Conservation (phyloP, 1,140 invertebrate species). For the Dendrolimus kikuchii region DNA sequence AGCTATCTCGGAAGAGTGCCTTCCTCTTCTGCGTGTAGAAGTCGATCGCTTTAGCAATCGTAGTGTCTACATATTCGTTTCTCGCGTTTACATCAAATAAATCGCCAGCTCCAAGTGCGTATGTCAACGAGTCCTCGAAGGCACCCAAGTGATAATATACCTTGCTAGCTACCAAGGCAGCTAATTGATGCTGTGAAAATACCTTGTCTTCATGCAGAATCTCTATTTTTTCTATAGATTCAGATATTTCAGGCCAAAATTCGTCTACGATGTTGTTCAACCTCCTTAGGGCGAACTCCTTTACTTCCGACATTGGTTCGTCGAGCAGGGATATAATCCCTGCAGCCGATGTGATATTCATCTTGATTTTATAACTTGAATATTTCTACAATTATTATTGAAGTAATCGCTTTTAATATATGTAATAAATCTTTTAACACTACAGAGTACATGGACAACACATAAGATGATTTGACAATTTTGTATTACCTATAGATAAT, state of each 20-base stretch:
- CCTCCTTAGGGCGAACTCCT: conserved; percentile 93
- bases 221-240: conserved; percentile 98
- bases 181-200: conserved; percentile 92
- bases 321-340: conserved; percentile 97
- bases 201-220: conserved; percentile 94
- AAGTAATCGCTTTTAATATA: no score
- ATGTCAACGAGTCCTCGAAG: conserved; percentile 95
- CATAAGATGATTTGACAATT: no score
- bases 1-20: conserved; percentile 69
- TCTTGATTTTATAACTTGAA: conserved; percentile 21
- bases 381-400: no score
- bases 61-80: conserved; percentile 97
- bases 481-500: no score
- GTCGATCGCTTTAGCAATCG: conserved; percentile 96
- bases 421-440: no score
- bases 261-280: conserved; percentile 96
- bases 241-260: conserved; percentile 99
- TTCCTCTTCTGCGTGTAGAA: conserved; percentile 93
- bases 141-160: conserved; percentile 98
- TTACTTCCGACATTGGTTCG: conserved; percentile 93
- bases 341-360: conserved; percentile 77
- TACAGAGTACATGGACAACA: no score
- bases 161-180: conserved; percentile 97
- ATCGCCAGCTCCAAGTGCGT: conserved; percentile 93
- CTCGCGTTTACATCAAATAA: conserved; percentile 95